Evolutionary conservation across 2,888 invertebrate species (phyloP), one percentile per base, ranked within the genome.

Genomic region (Leucania comma): DNA sequence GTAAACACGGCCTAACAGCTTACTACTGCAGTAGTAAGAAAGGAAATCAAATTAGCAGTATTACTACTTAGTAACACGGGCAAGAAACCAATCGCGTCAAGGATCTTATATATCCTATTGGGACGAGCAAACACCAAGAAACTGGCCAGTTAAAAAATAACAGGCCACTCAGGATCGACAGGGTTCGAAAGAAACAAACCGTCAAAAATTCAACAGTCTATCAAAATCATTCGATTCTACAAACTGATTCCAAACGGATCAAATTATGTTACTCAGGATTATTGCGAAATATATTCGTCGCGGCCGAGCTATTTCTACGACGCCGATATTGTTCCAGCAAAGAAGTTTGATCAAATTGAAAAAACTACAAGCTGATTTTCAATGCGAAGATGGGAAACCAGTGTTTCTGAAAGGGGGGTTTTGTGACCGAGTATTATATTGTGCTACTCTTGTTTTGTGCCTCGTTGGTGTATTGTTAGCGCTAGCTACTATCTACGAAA

Each of bases 371-470:
- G 85, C 87, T 0, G 89, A 90, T 24, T 90, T 73, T 35, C 91
- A 91, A 38, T 82, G 85, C 14, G 88, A 88, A 10, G 90, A 91
- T 70, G 91, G 90, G 0, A 81, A 84, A 0, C 91, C 90, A 0
- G 68, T 91, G 0, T 87, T 64, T 56, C 58, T 91, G 58, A 91
- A 91, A 68, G 71, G 75, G 0, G 91, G 91, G 0, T 73, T 90
- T 1, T 59, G 70, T 4, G 91, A 91, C 68, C 78, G 89, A 3
- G 3, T 88, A 0, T 63, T 91, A 5, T 91, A 90, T n/a, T 54
- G 66, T 0, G 3, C 74, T 0, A 91, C 91, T 9, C 46, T 89
- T 0, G 0, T 50, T 2, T 0, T 46, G 2, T 62, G 74, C 24
- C 0, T 20, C 8, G 3, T 5, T 35, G 80, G 81, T 0, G 0